Conservation (phyloP, 2,113 vertebrate genomes). For the Heterotilapia buettikoferi region DNA sequence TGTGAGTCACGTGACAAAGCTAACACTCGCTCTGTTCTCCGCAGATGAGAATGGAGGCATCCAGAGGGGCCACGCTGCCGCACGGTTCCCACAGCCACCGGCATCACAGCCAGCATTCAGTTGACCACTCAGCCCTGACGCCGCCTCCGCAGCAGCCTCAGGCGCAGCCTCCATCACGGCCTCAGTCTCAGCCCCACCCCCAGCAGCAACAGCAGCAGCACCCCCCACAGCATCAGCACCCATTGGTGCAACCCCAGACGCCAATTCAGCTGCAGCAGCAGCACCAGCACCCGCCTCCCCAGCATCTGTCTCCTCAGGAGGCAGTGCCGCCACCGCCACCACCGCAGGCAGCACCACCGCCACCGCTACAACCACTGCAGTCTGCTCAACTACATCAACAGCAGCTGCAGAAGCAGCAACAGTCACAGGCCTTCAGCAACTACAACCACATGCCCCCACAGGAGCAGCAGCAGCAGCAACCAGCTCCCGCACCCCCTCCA, state of each 20-base stretch:
- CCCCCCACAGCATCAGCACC: not conserved
- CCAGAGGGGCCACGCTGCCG: constrained; percentile 74
- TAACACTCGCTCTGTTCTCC: not conserved
- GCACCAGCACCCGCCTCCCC: not conserved
- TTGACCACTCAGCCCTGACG: constrained; percentile 14
- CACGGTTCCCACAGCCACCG: constrained; percentile 56
- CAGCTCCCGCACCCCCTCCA: constrained; percentile 55
- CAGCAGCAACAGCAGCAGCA: constrained; percentile 1
- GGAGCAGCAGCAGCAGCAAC: constrained; percentile 24
- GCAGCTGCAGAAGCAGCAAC: not conserved
- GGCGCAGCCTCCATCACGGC: constrained; percentile 43
- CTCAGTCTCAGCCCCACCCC: constrained; percentile 33
- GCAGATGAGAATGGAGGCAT: constrained; percentile 80
- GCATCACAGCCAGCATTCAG: constrained; percentile 62
- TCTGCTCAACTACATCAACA: constrained; percentile 3
- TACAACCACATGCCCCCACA: not conserved
- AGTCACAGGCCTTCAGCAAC: not conserved
- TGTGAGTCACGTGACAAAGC: not conserved
- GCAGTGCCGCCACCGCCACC: not conserved
- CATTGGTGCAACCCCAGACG: not conserved
- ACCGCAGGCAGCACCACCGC: not conserved
- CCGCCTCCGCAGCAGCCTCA: constrained; percentile 27
- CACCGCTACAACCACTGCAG: not conserved
- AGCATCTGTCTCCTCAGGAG: constrained; percentile 14
- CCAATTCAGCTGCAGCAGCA: not conserved